Evolutionary conservation across 1,140 invertebrate species (phyloP), one percentile per base, ranked within the genome.

Genomic region (Apis cerana): DNA sequence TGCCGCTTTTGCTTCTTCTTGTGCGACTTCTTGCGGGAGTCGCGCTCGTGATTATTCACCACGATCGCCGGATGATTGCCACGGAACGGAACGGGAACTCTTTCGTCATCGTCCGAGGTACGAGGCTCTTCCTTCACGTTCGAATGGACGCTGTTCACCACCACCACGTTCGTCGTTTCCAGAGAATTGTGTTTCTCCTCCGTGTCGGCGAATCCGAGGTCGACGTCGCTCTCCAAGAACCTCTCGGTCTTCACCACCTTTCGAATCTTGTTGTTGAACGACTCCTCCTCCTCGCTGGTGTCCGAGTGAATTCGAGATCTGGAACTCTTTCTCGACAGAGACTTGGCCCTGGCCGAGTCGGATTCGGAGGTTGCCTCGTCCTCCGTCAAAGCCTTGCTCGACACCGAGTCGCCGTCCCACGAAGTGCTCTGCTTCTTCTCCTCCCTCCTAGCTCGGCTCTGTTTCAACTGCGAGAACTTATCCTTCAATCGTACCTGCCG

Each of bases 381-480:
- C 82, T 93, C 93, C 0, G 94, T 93, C 12, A 94, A 76, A 62
- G 93, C 92, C 89, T 95, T 95, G 78, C 95, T 95, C 79, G 96
- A 97, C 69, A 97, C 96, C 1, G 96, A 96, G 89, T 97, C 97
- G 81, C 97, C 97, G 90, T 98, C 97, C 95, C 97, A 97, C 48
- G 97, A 98, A 1, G 96, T 97, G 11, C 97, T 97, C 80, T 97
- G 95, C 92, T 98, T 98, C 95, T 98, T 98, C 92, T 97, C 97
- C 85, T 96, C 97, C 23, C 97, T 95, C 91, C 97, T 97, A 0
- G 97, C 97, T 82, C 97, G 95, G 91, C 97, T 97, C 91, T 98
- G 97, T 91, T 98, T 98, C 59, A 98, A 91, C 89, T 98, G 97
- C 88, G 96, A 97, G 90, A 98, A 98, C 93, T 98, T 98, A 27